Evolutionary conservation across 2,888 invertebrate species (phyloP), one percentile per base, ranked within the genome.

Genomic region (Ophion ellenae): DNA sequence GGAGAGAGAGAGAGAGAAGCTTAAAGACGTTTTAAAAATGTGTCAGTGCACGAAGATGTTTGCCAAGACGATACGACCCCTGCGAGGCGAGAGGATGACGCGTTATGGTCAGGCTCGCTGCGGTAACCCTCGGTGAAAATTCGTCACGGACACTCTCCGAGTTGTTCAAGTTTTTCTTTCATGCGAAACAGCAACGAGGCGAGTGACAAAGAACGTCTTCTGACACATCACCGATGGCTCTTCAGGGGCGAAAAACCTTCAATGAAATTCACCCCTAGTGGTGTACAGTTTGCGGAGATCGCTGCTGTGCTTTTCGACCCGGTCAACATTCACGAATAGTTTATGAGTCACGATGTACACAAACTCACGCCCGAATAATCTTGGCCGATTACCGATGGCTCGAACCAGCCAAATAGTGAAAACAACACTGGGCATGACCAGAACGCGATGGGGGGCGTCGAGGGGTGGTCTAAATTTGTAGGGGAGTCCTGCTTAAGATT

Each of bases 11-110:
- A 11, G n/a, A 32, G 53, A 61, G 66, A 17, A 47, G 64, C 85
- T 69, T 89, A 90, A 88, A 88, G 85, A 89, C 82, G 87, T 82
- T 89, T 89, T 89, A 88, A 90, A 81, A 74, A 84, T 32, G 71
- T 70, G 69, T 11, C 36, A 36, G 63, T 45, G 28, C 20, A 28
- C 57, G 66, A 59, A 57, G n/a, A 28, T 82, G 77, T 86, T 87
- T 73, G 83, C 82, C 83, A 88, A 84, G 83, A 77, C 78, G 67
- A 74, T 64, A 75, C 71, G 79, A 82, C 78, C 85, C 85, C 85
- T 79, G 79, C 85, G 67, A 81, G 32, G 70, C 81, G 76, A 77
- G 57, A 82, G 69, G 28, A 45, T 36, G 79, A 53, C 53, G 77
- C 79, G 40, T 75, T n/a, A 79, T 40, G 45, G 78, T 47, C 47